Percentiles rank a stretch among this genome's conserved stretches.
These are phyloP conservation scores for Mayetiola destructor DNA, from an alignment of 2,888 invertebrate genomes.

Conservation along the genomic window DNA sequence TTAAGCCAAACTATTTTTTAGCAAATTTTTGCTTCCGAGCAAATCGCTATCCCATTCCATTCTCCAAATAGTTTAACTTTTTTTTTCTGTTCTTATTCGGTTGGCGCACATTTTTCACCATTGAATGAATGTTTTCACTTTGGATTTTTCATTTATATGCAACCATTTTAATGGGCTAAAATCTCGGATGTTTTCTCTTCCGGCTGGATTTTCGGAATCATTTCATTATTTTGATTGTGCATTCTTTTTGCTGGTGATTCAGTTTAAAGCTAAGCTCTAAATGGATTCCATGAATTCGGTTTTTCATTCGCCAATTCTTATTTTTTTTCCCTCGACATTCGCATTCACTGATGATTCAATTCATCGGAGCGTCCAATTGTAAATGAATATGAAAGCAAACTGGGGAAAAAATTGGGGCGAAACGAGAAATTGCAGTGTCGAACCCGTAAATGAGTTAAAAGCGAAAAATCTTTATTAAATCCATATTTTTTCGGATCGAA, in stretches of 20 bases:
- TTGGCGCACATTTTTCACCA: too few species aligned
- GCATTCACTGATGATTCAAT: constrained; percentile 5
- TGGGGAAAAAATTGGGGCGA: not conserved
- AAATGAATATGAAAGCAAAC: not conserved
- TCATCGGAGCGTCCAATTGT: constrained; percentile 3
- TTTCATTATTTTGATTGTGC: not conserved
- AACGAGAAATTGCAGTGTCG: not conserved
- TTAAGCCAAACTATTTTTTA: too few species aligned
- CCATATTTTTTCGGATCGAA: too few species aligned
- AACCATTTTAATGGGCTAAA: not conserved
- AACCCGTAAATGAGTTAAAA: not conserved
- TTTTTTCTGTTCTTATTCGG: too few species aligned
- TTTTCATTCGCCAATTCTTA: too few species aligned
- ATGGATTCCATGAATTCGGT: constrained; percentile 7
- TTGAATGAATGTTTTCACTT: not conserved
- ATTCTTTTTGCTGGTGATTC: not conserved
- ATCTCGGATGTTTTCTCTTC: not conserved
- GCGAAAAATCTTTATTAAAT: constrained; percentile 5
- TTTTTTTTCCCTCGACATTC: not conserved
- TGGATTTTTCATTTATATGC: not conserved
- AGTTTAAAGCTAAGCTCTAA: constrained; percentile 8
- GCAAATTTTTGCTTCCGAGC: too few species aligned
- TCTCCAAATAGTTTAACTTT: too few species aligned
- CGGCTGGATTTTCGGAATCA: not conserved
- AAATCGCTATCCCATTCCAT: too few species aligned